Percentiles rank a stretch among this genome's conserved stretches.
These are phyloP conservation scores for Bradypus variegatus DNA, from an alignment of 2,797 vertebrate species.

Conservation along the genomic window DNA sequence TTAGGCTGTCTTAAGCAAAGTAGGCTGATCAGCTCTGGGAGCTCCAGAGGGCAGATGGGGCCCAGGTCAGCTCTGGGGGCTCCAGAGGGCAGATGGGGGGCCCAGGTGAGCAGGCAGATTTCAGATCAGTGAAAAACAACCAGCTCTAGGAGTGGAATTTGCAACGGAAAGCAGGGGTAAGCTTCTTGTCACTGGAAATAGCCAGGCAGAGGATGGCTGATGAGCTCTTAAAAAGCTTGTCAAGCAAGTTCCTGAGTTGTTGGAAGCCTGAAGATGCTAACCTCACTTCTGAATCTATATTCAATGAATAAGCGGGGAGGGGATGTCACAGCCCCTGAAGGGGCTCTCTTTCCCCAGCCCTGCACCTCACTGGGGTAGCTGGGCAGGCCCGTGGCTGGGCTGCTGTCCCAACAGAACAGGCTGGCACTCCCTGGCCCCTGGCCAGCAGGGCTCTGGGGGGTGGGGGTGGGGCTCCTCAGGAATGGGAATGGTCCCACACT, in stretches of 20 bases:
- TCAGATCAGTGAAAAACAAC: fast-evolving
- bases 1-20: not conserved
- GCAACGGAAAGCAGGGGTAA: too few relatives aligned
- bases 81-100: fast-evolving
- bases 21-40: not conserved
- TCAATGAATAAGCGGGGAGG: too few relatives aligned
- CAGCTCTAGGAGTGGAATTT: not conserved
- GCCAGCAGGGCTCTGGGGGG: not conserved
- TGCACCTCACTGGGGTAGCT: not conserved
- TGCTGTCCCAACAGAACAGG: too few relatives aligned
- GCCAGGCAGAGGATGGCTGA: not conserved
- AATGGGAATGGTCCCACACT: not conserved
- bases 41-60: fast-evolving
- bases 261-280: not conserved
- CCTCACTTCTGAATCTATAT: not conserved
- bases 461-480: not conserved
- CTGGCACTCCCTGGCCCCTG: fast-evolving
- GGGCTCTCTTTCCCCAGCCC: too few relatives aligned
- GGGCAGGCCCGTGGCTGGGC: not conserved
- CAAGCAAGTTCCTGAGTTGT: not conserved
- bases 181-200: not conserved
- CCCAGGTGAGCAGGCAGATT: not conserved
- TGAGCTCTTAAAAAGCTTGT: not conserved
- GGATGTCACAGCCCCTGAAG: too few relatives aligned
- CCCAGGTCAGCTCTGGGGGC: not conserved